Base-by-base conservation (phyloP, 2,888 invertebrate genomes). In the Drosophila mulleri region DNA sequence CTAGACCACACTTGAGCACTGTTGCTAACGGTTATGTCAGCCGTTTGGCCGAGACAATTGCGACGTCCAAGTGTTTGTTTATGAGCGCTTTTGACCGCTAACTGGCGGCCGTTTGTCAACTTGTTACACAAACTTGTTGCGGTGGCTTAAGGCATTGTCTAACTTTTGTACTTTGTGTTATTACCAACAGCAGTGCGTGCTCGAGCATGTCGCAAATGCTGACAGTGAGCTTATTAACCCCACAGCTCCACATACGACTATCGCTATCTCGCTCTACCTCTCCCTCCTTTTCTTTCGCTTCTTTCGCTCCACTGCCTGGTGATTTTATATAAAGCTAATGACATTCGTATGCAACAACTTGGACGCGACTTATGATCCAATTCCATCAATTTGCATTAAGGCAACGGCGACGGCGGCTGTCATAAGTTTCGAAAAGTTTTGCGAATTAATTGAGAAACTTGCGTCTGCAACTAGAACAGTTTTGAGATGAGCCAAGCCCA, bases 381-480 rank as follows among this genome's bases (percentile, higher is more conserved):
- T 77, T 67, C 77, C 74, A 88, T 83, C 86, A 83, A 71, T 72
- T 84, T 73, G 78, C 71, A 87, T 80, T 80, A 85, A 57, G 63
- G 50, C 63, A 60, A 39, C 50, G 45, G 8, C 45, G 54, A 67
- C 57, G 57, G 48, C 48, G 60, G 65, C 69, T 69, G 86, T 78
- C 85, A 85, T 41, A 78, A 66, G 66, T 67, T 76, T 56, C 60
- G 20, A 69, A 74, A 84, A 84, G 50, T 85, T 82, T 70, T 72
- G 56, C 65, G 72, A 76, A 72, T 80, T 85, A 88, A 84, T 85
- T 85, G 83, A 63, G 78, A 88, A 85, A 80, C 83, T 85, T 85
- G 65, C 70, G 60, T 12, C 12, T 11, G 41, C 42, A 56, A 23
- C 35, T n/a, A 70, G 42, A 67, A 39, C 29, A 54, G 50, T 63